Percentiles rank a stretch among this genome's conserved stretches.
These are phyloP conservation scores for Galerucella nymphaeae DNA, from an alignment of 2,888 invertebrate species.

Conservation along the genomic window DNA sequence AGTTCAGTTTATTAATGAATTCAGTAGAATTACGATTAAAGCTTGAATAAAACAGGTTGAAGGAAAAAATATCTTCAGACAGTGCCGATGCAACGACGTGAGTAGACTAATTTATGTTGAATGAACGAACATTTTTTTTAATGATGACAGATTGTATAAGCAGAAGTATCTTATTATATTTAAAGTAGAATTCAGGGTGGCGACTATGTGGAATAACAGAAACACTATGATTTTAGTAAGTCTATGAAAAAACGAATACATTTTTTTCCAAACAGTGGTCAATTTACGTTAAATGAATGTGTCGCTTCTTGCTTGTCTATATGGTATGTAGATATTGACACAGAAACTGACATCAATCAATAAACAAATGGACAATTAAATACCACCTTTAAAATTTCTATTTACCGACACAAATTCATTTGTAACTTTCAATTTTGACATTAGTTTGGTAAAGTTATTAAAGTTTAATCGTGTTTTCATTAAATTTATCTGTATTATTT, in stretches of 20 bases:
- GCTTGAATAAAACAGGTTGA: conserved; percentile 1
- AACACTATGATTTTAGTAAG: not conserved
- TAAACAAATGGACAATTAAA: no score
- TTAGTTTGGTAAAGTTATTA: no score
- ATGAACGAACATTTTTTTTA: not conserved
- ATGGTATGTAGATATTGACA: no score
- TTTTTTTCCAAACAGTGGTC: not conserved
- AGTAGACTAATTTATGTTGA: conserved; percentile 1
- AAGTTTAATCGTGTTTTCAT: no score
- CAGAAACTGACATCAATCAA: no score
- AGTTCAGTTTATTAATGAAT: not conserved
- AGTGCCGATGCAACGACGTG: conserved; percentile 4
- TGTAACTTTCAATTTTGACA: no score
- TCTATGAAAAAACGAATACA: not conserved
- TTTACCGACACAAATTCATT: no score
- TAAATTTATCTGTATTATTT: no score
- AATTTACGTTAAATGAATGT: no score
- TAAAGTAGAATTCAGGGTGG: not conserved
- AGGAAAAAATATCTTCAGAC: not conserved
- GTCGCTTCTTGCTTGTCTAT: no score
- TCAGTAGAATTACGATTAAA: not conserved
- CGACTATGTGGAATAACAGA: not conserved
- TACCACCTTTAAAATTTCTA: no score
- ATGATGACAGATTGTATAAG: conserved; percentile 2
- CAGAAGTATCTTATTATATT: not conserved